Evolutionary conservation across 1,140 invertebrate genomes (phyloP).

Genomic region (Lepidostoma basale): DNA sequence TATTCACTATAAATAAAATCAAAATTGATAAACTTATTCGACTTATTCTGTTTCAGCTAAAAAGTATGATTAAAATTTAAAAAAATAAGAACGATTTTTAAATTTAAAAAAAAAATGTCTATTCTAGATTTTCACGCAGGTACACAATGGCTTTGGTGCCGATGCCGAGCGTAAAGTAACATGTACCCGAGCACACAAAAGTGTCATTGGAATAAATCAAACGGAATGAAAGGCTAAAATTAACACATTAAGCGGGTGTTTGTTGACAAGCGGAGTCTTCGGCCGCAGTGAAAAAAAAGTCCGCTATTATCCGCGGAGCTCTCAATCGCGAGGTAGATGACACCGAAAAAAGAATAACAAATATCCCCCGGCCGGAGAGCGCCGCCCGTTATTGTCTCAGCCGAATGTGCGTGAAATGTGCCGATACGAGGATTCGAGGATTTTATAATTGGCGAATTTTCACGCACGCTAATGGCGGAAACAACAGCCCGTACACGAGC

Average conservation of each 20-base stretch:
- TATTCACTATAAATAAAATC: no score
- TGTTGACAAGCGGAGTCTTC: slow-evolving; percentile 29
- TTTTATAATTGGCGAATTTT: no score
- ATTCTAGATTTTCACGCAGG: no score
- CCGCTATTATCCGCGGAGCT: not conserved
- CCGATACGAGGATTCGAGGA: not conserved
- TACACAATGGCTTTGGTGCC: slow-evolving; percentile 5
- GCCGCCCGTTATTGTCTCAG: slow-evolving; percentile 2
- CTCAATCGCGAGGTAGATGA: not conserved
- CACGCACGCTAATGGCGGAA: no score
- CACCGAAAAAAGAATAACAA: not conserved
- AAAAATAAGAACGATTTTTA: no score
- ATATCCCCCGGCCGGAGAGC: not conserved
- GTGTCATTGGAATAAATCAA: slow-evolving; percentile 33
- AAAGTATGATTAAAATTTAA: no score
- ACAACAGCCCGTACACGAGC: no score
- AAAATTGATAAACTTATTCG: no score
- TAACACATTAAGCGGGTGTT: slow-evolving; percentile 31
- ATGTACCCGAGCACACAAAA: not conserved
- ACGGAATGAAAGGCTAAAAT: slow-evolving; percentile 32
- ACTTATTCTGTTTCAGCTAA: no score
- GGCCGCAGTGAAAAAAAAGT: slow-evolving; percentile 17
- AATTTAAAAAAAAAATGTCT: no score
- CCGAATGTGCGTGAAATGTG: not conserved
- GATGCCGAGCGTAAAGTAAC: no score